Evolutionary conservation across 2,888 invertebrate species (phyloP).

Genomic region (Dyspetes luteomarginatus): DNA sequence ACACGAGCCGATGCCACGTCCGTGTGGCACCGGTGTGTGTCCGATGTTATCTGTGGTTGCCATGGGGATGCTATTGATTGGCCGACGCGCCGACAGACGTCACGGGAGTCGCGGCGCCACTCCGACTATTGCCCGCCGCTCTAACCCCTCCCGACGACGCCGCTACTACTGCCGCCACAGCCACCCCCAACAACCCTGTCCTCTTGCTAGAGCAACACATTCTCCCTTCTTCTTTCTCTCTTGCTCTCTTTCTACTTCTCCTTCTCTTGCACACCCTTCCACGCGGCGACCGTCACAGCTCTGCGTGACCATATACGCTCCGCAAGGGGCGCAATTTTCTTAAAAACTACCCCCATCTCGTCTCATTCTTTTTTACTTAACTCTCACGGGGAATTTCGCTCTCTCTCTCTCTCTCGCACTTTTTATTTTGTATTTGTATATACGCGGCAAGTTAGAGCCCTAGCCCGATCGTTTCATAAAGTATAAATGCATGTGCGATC

Average conservation of each 20-base stretch:
- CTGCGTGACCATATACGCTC: conserved; percentile 28
- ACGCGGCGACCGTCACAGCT: conserved; percentile 39
- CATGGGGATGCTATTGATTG: conserved; percentile 84
- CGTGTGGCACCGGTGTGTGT: conserved; percentile 79
- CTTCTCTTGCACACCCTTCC: conserved; percentile 35
- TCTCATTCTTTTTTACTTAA: background rate
- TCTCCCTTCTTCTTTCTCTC: conserved; percentile 56
- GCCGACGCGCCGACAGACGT: conserved; percentile 84
- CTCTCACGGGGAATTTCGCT: background rate
- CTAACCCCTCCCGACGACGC: conserved; percentile 62
- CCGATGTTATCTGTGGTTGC: conserved; percentile 84
- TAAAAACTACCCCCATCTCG: background rate
- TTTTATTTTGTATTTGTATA: background rate
- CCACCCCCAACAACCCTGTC: conserved; percentile 50
- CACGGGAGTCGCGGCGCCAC: conserved; percentile 85
- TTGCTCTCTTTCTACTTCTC: background rate
- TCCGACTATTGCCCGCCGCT: conserved; percentile 85
- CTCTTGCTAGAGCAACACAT: conserved; percentile 64
- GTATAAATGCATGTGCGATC: background rate
- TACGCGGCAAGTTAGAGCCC: background rate
- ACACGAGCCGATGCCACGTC: conserved; percentile 69
- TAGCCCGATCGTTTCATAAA: background rate
- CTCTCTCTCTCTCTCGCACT: background rate
- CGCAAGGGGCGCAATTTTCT: background rate
- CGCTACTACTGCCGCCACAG: conserved; percentile 62